phyloP scores from a whole-genome alignment of 2,113 vertebrate species.

The Tenebrosternarchus preto region DNA sequence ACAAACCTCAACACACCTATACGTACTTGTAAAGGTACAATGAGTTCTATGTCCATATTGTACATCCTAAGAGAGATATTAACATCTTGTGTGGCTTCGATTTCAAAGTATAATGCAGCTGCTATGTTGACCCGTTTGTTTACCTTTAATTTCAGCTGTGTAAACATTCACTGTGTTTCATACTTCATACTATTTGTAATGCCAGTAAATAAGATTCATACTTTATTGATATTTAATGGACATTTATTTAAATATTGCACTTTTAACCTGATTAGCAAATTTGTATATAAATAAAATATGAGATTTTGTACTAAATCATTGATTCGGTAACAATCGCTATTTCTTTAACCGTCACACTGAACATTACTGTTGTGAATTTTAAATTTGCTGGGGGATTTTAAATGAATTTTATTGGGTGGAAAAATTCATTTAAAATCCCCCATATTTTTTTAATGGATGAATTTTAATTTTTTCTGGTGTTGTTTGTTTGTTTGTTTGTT shows the following conservation, averaged over 20 bases:
- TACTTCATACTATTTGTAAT: not conserved
- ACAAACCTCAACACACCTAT: conserved; percentile 68
- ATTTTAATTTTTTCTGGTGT: too few species aligned
- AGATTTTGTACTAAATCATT: conserved; percentile 70
- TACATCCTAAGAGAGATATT: not conserved
- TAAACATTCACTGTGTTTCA: not conserved
- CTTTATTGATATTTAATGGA: not conserved
- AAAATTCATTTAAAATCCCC: too few species aligned
- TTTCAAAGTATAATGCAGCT: not conserved
- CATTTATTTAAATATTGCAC: not conserved
- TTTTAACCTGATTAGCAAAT: not conserved
- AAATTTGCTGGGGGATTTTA: not conserved
- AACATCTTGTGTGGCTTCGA: not conserved
- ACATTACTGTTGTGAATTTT: conserved; percentile 25
- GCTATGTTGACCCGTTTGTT: not conserved
- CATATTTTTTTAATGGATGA: too few species aligned
- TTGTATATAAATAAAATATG: conserved; percentile 64
- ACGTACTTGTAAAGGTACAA: conserved; percentile 54
- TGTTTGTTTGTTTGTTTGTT: conserved; percentile 20
- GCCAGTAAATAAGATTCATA: too few species aligned
- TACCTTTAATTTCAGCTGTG: not conserved
- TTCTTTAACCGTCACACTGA: not conserved
- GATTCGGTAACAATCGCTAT: conserved; percentile 52
- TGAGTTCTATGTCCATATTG: conserved; percentile 21
- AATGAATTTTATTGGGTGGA: too few species aligned